These are phyloP conservation scores for Myripristis jacobus DNA, from an alignment of 2,797 vertebrate species.

Conservation along the genomic window DNA sequence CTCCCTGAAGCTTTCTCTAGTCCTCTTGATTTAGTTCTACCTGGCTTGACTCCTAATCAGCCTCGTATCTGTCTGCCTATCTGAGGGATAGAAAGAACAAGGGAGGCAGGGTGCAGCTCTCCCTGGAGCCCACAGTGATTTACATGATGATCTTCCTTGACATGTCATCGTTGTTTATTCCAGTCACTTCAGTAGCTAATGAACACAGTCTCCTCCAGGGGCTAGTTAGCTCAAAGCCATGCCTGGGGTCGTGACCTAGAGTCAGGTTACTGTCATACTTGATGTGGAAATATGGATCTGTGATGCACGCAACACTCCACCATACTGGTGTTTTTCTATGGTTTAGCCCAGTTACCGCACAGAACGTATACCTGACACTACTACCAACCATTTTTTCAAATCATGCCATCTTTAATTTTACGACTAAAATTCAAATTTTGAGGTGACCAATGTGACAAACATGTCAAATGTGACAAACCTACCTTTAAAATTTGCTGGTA, in stretches of 20 bases:
- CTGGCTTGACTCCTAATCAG: conserved; percentile 68
- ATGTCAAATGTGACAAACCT: no score
- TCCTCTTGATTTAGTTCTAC: conserved; percentile 53
- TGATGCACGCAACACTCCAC: neutral
- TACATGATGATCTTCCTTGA: conserved; percentile 45
- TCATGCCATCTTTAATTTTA: no score
- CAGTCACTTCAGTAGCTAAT: conserved; percentile 43
- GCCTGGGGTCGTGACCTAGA: conserved; percentile 16
- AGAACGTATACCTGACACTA: no score
- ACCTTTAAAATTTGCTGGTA: no score
- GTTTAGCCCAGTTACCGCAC: no score
- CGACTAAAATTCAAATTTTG: no score
- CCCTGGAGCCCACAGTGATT: conserved; percentile 38
- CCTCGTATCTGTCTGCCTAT: conserved; percentile 22
- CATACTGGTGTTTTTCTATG: no score
- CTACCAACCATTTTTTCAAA: no score
- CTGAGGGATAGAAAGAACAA: conserved; percentile 20
- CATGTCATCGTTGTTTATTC: conserved; percentile 57
- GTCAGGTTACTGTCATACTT: conserved; percentile 15
- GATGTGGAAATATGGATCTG: conserved; percentile 9
- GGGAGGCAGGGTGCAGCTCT: conserved; percentile 21
- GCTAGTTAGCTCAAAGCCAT: conserved; percentile 38
- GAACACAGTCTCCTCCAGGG: conserved; percentile 53
- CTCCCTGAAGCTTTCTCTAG: conserved; percentile 30
- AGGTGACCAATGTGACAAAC: no score